These are phyloP conservation scores for Myocastor coypus DNA, from an alignment of 2,113 vertebrate genomes.

Conservation along the genomic window DNA sequence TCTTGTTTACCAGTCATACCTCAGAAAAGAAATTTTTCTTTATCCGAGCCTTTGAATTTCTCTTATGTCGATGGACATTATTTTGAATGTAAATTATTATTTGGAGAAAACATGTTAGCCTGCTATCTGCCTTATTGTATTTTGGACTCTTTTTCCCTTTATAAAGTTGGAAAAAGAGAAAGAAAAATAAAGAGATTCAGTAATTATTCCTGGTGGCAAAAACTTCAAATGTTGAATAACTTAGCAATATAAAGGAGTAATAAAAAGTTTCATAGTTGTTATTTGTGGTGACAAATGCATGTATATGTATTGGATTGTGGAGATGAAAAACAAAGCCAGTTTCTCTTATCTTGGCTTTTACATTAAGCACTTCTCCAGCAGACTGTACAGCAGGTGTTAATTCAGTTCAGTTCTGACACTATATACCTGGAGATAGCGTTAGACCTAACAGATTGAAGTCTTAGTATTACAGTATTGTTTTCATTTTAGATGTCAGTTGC, in stretches of 20 bases:
- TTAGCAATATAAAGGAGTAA: background rate
- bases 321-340: background rate
- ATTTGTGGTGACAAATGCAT: background rate
- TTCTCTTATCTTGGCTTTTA: background rate
- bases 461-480: background rate
- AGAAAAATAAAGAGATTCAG: background rate
- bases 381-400: background rate
- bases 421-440: background rate
- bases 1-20: slow-evolving; percentile 1
- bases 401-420: background rate
- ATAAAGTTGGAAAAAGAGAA: background rate
- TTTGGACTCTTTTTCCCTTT: background rate
- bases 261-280: background rate
- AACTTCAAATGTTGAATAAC: background rate
- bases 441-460: background rate
- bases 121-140: background rate
- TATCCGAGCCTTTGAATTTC: background rate
- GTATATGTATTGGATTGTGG: background rate
- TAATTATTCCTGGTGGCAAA: background rate
- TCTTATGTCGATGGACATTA: background rate
- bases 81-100: background rate
- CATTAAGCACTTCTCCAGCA: background rate
- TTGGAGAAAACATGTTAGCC: background rate
- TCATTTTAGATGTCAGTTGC: background rate
- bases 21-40: slow-evolving; percentile 24